Evolutionary conservation across 2,797 vertebrate genomes (phyloP).

Genomic region (Hapalemur alaotrensis): DNA sequence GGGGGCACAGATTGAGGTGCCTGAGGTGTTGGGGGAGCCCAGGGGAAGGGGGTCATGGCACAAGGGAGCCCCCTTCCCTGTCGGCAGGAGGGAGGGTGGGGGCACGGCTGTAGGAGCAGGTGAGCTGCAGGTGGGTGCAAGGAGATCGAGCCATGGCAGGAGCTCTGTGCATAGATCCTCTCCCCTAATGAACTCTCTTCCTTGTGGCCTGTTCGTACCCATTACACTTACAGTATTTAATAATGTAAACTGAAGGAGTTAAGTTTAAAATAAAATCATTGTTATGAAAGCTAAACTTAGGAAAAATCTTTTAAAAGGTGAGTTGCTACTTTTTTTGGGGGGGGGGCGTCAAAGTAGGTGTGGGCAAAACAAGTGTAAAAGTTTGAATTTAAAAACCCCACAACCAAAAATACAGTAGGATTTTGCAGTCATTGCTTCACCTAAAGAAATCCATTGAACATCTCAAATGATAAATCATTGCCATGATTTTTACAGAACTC

Average conservation of each 20-base stretch:
- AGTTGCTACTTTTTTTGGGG: neutral
- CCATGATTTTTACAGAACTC: neutral
- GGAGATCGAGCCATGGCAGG: neutral
- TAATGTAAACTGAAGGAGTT: neutral
- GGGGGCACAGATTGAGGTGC: neutral
- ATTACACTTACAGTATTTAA: neutral
- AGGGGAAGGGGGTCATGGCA: neutral
- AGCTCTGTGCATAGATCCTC: neutral
- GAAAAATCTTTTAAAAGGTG: neutral
- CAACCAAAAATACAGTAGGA: neutral
- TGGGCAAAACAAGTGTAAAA: neutral
- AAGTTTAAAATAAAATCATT: neutral
- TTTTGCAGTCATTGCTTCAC: neutral
- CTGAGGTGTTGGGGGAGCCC: neutral
- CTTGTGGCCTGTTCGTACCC: neutral
- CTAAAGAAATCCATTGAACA: neutral
- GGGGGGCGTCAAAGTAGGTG: neutral
- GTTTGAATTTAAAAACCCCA: neutral
- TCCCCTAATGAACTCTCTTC: neutral
- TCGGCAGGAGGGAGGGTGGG: neutral
- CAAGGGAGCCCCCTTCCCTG: neutral
- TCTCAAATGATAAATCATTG: neutral
- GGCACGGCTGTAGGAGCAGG: accelerated
- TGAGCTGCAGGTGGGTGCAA: neutral
- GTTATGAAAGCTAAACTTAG: neutral